Conservation (phyloP, 1,140 invertebrate genomes). For the Metopolophium dirhodum region DNA sequence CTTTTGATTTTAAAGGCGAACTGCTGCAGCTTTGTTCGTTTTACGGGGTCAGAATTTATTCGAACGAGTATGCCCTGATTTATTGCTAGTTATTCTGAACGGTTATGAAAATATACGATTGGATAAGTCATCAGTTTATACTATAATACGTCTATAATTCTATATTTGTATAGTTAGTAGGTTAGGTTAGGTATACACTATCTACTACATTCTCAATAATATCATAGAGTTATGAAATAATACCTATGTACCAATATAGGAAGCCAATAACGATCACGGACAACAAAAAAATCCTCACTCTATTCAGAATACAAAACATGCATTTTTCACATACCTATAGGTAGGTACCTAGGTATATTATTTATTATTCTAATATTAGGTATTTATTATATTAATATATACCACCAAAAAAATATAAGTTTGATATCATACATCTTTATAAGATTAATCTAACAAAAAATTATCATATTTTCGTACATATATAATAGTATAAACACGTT, state of each 20-base stretch:
- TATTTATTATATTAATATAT: neutral
- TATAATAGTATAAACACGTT: too few species aligned
- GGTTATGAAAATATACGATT: neutral
- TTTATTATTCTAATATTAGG: neutral
- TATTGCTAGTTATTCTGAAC: neutral
- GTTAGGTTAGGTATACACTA: neutral
- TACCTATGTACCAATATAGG: neutral
- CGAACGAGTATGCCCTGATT: neutral
- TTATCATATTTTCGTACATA: neutral
- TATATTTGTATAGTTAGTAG: neutral
- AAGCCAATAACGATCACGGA: neutral
- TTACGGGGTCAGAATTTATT: neutral
- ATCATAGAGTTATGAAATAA: neutral
- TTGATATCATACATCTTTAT: neutral
- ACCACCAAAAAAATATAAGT: neutral
- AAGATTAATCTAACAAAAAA: neutral
- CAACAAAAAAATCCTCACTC: neutral
- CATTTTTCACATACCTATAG: too few species aligned
- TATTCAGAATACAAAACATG: too few species aligned
- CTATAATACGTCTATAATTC: neutral
- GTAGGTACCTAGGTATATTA: too few species aligned
- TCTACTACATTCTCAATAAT: neutral
- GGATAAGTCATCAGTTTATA: neutral
- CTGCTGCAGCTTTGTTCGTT: neutral
- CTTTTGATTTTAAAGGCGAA: neutral